A percentile compares a stretch with the other conserved stretches of the same genome.
phyloP scores from a whole-genome alignment of 2,113 vertebrate genomes.

The Struthio camelus region DNA sequence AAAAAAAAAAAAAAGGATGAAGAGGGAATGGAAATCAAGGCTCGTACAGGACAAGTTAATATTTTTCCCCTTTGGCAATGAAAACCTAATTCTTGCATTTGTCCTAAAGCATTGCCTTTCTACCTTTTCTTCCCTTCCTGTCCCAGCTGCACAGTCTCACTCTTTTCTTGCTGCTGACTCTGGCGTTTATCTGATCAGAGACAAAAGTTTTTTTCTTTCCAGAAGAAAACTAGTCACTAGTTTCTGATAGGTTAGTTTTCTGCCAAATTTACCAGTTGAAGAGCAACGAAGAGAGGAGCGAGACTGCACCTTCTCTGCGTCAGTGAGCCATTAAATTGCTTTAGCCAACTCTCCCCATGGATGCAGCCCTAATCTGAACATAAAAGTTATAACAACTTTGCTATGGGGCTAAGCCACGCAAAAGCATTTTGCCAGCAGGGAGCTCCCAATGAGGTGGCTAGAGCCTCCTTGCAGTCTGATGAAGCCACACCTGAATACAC shows the following conservation, averaged over 20 bases:
- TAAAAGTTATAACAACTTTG: neutral
- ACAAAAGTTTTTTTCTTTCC: neutral
- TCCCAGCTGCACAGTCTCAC: neutral
- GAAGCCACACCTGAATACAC: neutral
- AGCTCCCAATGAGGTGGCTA: neutral
- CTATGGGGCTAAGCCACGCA: neutral
- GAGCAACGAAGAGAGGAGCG: neutral
- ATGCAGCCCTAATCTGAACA: neutral
- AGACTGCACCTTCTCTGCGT: neutral
- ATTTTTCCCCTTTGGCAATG: neutral
- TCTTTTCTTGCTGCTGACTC: neutral
- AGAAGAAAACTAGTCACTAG: neutral
- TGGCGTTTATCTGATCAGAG: neutral
- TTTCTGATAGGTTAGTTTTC: neutral
- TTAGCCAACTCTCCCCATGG: neutral
- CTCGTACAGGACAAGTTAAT: neutral
- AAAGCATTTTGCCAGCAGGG: neutral
- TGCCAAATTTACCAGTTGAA: neutral
- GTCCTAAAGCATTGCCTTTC: neutral
- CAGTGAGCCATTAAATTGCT: neutral
- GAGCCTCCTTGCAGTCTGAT: neutral
- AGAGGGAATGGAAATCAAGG: rapidly evolving
- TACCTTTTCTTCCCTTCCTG: neutral
- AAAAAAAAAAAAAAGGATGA: neutral
- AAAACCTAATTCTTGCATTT: neutral